Evolutionary conservation across 2,888 invertebrate genomes (phyloP), one percentile per base, ranked within the genome.

Genomic region (Altica lythri): DNA sequence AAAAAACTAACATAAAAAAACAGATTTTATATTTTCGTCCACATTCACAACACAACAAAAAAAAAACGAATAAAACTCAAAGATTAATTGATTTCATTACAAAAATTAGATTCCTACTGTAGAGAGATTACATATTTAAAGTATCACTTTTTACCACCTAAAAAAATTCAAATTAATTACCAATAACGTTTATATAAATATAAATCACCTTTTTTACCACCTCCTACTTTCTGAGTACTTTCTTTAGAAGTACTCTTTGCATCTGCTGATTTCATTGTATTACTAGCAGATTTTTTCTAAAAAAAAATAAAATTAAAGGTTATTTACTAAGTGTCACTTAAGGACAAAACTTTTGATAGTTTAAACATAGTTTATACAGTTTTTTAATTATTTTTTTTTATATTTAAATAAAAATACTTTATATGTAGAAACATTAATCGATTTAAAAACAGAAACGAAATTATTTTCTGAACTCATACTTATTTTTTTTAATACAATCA

Each of bases 61-160:
- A n/a, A n/a, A n/a, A n/a, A n/a, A n/a, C n/a, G n/a, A n/a, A n/a
- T n/a, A n/a, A n/a, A n/a, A n/a, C n/a, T n/a, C n/a, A n/a, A n/a
- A n/a, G n/a, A n/a, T n/a, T n/a, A n/a, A n/a, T n/a, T n/a, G n/a
- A n/a, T n/a, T n/a, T n/a, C n/a, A n/a, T n/a, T n/a, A n/a, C n/a
- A n/a, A n/a, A n/a, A n/a, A n/a, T n/a, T n/a, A n/a, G n/a, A n/a
- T n/a, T n/a, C n/a, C n/a, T n/a, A n/a, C n/a, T n/a, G n/a, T n/a
- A n/a, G n/a, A n/a, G n/a, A n/a, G n/a, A n/a, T n/a, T 29, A 12
- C 14, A 19, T 29, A 13, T 44, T 29, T 12, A 22, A 19, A 32
- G 17, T 35, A 30, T 51, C 32, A 45, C 8, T 51, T 51, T 16
- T 51, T 51, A 3, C 51, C 51, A 30, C 51, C 44, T 44, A 13